These are phyloP conservation scores for Neoarius graeffei DNA, from an alignment of 2,113 vertebrate species.

Conservation along the genomic window DNA sequence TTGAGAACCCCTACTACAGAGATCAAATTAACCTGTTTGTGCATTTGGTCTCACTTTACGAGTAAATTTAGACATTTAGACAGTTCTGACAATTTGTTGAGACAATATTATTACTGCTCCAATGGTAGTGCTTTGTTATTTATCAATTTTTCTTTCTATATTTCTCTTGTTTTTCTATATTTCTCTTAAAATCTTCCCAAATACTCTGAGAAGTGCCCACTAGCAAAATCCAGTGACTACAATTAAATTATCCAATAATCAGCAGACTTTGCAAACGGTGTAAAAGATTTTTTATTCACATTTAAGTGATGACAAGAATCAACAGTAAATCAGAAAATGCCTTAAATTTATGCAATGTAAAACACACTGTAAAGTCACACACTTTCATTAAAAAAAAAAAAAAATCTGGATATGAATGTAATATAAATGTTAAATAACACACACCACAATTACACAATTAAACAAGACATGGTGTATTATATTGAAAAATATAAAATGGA, in stretches of 20 bases:
- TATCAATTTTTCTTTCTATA: not conserved
- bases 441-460: not conserved
- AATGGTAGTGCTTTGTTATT: not conserved
- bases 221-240: not conserved
- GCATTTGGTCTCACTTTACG: too few species aligned
- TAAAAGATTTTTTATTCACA: not conserved
- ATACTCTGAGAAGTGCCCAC: not conserved
- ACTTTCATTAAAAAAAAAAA: too few species aligned
- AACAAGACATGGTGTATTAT: too few species aligned
- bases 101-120: not conserved
- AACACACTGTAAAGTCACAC: not conserved
- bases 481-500: not conserved
- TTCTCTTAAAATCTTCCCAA: not conserved
- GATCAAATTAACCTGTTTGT: too few species aligned
- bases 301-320: not conserved
- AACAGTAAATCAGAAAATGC: too few species aligned
- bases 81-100: not conserved
- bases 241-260: not conserved
- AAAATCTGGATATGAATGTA: too few species aligned
- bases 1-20: too few species aligned
- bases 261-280: not conserved
- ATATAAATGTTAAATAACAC: not conserved
- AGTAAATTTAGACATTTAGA: too few species aligned
- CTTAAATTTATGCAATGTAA: not conserved
- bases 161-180: not conserved